Percentiles rank a stretch among this genome's conserved stretches.
These are phyloP conservation scores for Halcyon badia DNA, from an alignment of 2,797 vertebrate genomes.

Conservation along the genomic window DNA sequence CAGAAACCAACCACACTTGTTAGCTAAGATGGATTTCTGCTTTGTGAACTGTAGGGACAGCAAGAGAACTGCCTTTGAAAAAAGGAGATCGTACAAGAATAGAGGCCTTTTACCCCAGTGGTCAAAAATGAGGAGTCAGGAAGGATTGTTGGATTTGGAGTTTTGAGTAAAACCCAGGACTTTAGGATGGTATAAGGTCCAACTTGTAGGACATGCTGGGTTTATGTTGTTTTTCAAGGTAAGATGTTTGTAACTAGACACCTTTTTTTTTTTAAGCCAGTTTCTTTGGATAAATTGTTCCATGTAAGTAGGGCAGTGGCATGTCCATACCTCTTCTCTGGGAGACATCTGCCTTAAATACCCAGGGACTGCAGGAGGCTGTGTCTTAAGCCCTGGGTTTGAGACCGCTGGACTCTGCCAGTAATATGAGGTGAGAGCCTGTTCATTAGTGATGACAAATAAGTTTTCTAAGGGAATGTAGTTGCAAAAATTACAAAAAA, in stretches of 20 bases:
- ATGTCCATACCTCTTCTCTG: rapidly evolving
- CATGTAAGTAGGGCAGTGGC: not conserved
- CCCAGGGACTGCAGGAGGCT: rapidly evolving
- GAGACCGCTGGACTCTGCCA: not conserved
- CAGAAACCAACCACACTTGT: not conserved
- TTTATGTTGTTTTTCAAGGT: not conserved
- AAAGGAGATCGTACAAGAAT: not conserved
- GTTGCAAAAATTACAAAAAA: not conserved
- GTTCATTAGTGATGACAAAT: not conserved
- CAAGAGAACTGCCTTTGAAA: not conserved
- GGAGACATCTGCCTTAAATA: not conserved
- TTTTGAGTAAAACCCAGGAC: not conserved
- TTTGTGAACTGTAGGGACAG: not conserved
- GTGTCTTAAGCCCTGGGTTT: rapidly evolving
- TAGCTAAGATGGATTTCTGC: not conserved
- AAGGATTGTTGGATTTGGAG: not conserved
- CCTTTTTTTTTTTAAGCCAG: not conserved
- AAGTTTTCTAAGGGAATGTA: not conserved
- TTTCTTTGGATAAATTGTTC: not conserved
- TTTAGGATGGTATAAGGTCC: not conserved
- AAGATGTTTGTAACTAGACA: not conserved
- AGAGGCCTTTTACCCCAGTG: not conserved
- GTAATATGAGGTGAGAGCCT: not conserved
- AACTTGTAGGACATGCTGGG: not conserved
- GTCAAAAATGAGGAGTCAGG: not conserved